Percentiles rank a stretch among this genome's conserved stretches.
phyloP scores from a whole-genome alignment of 1,140 invertebrate species.

The Acyrthosiphon pisum region DNA sequence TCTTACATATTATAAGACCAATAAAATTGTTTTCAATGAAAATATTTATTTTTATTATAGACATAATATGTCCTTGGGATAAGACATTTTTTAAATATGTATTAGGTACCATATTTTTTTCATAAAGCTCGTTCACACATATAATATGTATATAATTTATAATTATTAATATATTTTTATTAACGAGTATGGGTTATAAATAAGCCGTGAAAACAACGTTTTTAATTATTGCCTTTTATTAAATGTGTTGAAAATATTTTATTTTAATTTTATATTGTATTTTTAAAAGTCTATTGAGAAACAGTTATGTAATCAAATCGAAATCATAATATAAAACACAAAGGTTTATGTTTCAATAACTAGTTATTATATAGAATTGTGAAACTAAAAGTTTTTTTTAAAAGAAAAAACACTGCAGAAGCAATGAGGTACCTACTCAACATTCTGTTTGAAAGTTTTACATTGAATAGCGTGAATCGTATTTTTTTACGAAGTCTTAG shows the following conservation, averaged over 20 bases:
- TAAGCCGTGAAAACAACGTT: neutral
- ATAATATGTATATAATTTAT: too few relatives aligned
- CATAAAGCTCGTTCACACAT: too few relatives aligned
- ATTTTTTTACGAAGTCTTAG: neutral
- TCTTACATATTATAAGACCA: too few relatives aligned
- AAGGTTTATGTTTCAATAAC: neutral
- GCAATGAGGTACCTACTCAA: neutral
- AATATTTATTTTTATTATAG: too few relatives aligned
- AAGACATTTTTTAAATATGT: too few relatives aligned
- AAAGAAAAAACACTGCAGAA: neutral
- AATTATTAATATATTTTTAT: too few relatives aligned
- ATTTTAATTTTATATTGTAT: neutral
- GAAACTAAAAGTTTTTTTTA: neutral
- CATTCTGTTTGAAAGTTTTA: neutral
- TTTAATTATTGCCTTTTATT: neutral
- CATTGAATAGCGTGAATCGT: neutral
- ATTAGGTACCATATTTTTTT: too few relatives aligned
- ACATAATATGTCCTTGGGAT: too few relatives aligned
- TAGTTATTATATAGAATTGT: neutral
- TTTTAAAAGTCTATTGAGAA: neutral
- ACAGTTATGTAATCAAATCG: neutral
- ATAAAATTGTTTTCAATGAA: too few relatives aligned
- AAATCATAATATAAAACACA: neutral
- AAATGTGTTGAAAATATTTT: neutral
- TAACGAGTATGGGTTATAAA: neutral